These are phyloP conservation scores for Phoenoteleia sp. DNA, from an alignment of 2,888 invertebrate genomes.

Conservation along the genomic window DNA sequence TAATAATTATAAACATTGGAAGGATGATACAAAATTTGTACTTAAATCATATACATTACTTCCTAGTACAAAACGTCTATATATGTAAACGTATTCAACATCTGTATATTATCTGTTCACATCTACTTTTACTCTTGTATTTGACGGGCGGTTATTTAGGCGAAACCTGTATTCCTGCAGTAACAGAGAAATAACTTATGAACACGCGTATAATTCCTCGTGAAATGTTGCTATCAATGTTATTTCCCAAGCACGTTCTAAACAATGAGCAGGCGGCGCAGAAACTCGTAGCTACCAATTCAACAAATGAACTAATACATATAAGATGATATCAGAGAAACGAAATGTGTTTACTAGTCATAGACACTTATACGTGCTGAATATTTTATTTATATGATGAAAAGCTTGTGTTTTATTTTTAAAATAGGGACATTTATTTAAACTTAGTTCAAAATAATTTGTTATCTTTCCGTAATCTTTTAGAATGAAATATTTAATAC, in stretches of 20 bases:
- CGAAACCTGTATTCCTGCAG: neutral
- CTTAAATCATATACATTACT: no score
- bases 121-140: neutral
- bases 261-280: neutral
- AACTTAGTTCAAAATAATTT: no score
- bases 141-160: neutral
- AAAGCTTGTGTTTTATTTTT: no score
- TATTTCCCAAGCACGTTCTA: conserved; percentile 25
- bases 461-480: no score
- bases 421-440: no score
- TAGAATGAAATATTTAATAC: no score
- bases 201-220: conserved; percentile 21
- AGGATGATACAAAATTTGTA: no score
- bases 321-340: conserved; percentile 16
- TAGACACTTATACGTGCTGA: neutral
- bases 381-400: neutral
- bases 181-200: conserved; percentile 8
- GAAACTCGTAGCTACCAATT: conserved; percentile 8
- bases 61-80: no score
- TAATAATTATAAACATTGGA: no score
- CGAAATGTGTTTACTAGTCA: neutral
- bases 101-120: neutral
- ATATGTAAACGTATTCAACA: neutral
- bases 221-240: conserved; percentile 13
- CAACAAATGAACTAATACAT: conserved; percentile 16